A percentile compares a stretch with the other conserved stretches of the same genome.
These are phyloP conservation scores for Lampropteryx suffumata DNA, from an alignment of 2,888 invertebrate species.

Conservation along the genomic window DNA sequence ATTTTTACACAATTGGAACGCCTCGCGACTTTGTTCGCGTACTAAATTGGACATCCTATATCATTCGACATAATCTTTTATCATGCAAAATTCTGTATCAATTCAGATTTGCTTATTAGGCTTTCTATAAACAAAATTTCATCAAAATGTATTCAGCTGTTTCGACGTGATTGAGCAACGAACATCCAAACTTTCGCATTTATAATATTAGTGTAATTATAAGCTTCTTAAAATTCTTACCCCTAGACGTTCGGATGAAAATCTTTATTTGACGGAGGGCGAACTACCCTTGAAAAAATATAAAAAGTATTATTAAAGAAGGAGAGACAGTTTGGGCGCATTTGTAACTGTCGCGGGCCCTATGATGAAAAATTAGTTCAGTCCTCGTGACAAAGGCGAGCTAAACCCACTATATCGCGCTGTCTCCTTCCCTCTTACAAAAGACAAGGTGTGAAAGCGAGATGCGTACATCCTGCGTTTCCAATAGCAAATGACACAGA, in stretches of 20 bases:
- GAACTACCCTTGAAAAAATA: slow-evolving; percentile 79
- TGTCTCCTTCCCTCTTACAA: slow-evolving; percentile 62
- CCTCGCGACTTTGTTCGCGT: no score
- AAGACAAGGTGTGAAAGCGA: slow-evolving; percentile 46
- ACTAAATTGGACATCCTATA: no score
- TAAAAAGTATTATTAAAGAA: slow-evolving; percentile 84
- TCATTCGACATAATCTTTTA: no score
- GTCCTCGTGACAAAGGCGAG: slow-evolving; percentile 80
- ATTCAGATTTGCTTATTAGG: no score
- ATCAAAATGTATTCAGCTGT: no score
- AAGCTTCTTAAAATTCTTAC: slow-evolving; percentile 73
- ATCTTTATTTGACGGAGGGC: slow-evolving; percentile 75
- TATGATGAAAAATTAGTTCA: slow-evolving; percentile 84
- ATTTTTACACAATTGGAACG: no score
- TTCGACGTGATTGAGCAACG: no score
- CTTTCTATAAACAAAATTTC: no score
- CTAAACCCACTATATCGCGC: slow-evolving; percentile 72
- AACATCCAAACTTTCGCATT: no score
- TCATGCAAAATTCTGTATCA: no score
- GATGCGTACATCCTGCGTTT: slow-evolving; percentile 66
- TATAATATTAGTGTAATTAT: slow-evolving; percentile 74
- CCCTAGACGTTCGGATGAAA: slow-evolving; percentile 68
- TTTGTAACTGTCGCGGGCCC: slow-evolving; percentile 83
- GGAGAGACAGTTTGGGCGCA: slow-evolving; percentile 82
- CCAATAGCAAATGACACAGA: slow-evolving; percentile 82